phyloP scores from a whole-genome alignment of 1,140 invertebrate genomes.

The Cydia amplana region DNA sequence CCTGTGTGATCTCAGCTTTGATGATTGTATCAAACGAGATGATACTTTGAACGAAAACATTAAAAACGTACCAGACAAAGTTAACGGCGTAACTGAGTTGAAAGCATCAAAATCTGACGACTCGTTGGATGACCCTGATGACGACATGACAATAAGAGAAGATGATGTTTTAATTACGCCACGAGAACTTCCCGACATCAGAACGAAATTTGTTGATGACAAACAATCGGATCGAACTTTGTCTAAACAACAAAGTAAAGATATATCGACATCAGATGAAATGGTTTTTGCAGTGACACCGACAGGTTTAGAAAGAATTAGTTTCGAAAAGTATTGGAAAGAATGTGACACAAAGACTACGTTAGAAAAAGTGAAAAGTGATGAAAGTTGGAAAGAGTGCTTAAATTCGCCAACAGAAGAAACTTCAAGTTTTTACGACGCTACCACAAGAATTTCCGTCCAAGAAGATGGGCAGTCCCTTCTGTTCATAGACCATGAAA shows the following conservation, averaged over 20 bases:
- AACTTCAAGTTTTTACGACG: constrained; percentile 56
- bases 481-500: constrained; percentile 75
- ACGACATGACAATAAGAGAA: constrained; percentile 79
- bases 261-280: constrained; percentile 78
- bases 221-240: constrained; percentile 58
- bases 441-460: constrained; percentile 62
- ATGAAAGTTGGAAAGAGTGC: constrained; percentile 73
- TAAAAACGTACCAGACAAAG: constrained; percentile 52
- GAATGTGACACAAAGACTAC: constrained; percentile 49
- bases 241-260: constrained; percentile 75
- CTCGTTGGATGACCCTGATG: constrained; percentile 72
- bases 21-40: constrained; percentile 65
- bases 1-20: constrained; percentile 72
- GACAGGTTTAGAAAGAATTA: constrained; percentile 75
- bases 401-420: constrained; percentile 59
- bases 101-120: constrained; percentile 73
- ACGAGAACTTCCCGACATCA: constrained; percentile 62
- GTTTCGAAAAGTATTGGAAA: constrained; percentile 77
- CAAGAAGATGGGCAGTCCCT: constrained; percentile 65
- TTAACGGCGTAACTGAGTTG: constrained; percentile 57
- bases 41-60: constrained; percentile 43
- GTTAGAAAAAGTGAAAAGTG: constrained; percentile 65
- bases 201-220: constrained; percentile 63
- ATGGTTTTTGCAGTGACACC: constrained; percentile 79
- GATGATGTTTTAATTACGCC: constrained; percentile 65